phyloP scores from a whole-genome alignment of 2,113 vertebrate species.

The Rhagologus leucostigma region DNA sequence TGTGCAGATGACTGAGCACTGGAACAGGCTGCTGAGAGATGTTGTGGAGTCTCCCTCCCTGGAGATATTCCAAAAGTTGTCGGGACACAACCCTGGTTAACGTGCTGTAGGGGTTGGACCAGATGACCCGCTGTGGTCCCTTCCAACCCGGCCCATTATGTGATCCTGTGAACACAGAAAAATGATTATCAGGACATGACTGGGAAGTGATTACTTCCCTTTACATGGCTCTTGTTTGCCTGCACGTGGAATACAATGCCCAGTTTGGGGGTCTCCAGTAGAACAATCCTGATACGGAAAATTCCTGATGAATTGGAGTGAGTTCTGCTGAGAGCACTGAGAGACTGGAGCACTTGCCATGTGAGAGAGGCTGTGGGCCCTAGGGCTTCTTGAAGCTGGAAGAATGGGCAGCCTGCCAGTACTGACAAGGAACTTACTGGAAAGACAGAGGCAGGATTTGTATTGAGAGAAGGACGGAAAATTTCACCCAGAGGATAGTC shows the following conservation, averaged over 20 bases:
- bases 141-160: not conserved
- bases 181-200: fast-evolving
- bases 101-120: fast-evolving
- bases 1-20: not conserved
- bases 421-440: not conserved
- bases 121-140: not conserved
- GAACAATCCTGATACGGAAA: not conserved
- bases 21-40: not conserved
- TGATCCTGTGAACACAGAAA: not conserved
- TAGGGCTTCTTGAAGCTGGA: not conserved
- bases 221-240: not conserved
- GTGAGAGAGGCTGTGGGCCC: not conserved
- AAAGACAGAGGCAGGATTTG: not conserved
- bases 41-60: not conserved
- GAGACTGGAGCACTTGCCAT: not conserved
- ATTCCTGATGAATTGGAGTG: not conserved
- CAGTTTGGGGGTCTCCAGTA: not conserved
- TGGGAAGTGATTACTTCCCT: not conserved
- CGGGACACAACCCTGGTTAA: not conserved
- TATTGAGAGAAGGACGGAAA: not conserved
- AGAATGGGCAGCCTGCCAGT: not conserved
- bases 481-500: not conserved
- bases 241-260: fast-evolving
- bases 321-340: not conserved
- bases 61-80: not conserved